Percentiles rank a stretch among this genome's conserved stretches.
Evolutionary conservation across 2,113 vertebrate species (phyloP).

Genomic region (Meriones unguiculatus): DNA sequence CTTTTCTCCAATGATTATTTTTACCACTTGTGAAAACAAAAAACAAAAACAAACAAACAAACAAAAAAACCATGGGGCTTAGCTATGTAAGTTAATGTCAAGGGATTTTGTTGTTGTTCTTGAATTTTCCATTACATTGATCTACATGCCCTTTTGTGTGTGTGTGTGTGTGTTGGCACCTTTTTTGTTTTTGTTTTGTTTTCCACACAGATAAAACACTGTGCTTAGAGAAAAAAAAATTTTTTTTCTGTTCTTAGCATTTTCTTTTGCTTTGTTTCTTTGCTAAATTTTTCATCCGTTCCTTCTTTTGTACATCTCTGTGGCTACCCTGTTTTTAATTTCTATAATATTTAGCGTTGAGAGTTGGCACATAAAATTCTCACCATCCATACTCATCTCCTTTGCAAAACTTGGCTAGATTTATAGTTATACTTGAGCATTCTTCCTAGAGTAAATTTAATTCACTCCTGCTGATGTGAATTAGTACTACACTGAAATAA

Average conservation of each 20-base stretch:
- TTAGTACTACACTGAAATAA: background rate
- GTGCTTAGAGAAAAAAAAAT: background rate
- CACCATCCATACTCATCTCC: background rate
- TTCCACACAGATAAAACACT: background rate
- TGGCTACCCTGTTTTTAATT: background rate
- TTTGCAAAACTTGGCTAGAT: constrained; percentile 10
- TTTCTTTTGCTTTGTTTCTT: background rate
- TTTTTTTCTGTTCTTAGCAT: background rate
- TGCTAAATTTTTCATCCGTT: constrained; percentile 13
- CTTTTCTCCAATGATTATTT: background rate
- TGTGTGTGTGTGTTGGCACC: background rate
- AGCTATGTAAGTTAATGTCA: background rate
- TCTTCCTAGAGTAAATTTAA: constrained; percentile 51
- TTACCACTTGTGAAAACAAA: background rate
- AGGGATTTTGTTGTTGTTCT: background rate
- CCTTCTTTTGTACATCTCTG: background rate
- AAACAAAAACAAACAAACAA: background rate
- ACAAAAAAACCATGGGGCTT: background rate
- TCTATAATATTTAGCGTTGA: background rate
- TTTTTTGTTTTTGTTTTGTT: background rate
- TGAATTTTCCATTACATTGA: no score
- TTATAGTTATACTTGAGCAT: constrained; percentile 45
- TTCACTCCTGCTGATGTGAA: constrained; percentile 8
- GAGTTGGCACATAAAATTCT: background rate
- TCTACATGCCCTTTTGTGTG: background rate